Evolutionary conservation across 2,113 vertebrate genomes (phyloP), one percentile per base, ranked within the genome.

Genomic region (Cebidichthys violaceus): DNA sequence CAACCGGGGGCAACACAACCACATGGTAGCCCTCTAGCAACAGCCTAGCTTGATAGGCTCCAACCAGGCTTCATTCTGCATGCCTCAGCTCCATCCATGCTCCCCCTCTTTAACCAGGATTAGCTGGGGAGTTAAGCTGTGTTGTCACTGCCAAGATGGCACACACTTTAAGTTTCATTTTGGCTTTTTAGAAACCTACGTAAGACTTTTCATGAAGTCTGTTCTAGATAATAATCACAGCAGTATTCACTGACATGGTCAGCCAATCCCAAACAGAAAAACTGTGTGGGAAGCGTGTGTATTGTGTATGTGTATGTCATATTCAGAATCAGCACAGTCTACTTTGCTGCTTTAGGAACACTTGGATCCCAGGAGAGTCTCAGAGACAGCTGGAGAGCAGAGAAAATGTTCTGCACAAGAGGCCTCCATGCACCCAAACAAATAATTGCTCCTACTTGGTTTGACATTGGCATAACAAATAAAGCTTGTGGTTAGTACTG

Each of bases 361-460:
- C 70, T 68, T 45, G 41, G 78, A 29, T 78, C 74, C 72, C 77
- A 64, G 35, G 67, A 72, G 72, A 68, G 27, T 27, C 43, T 43
- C 24, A 9, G 29, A 68, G 59, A 64, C 24, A 77, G 47, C 47
- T 73, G 70, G 60, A 4, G 64, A 69, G 59, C 37, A 15, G 20
- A 39, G 41, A 64, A 52, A 43, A 3, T 15, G 43, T 45, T 45
- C 11, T 45, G 14, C 43, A 45, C 43, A 13, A 45, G 43, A 77
- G 72, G 72, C 60, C 81, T 64, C 37, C 64, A 59, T 79, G 52
- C 80, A 76, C 62, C 77, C 85, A 81, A 75, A 86, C 80, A 86
- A 84, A 79, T 85, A 88, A 86, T 88, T 70, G 82, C 70, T 86
- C 61, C 80, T 37, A 35, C 75, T 91, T 84, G 60, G 84, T 87